Conservation (phyloP, 2,113 vertebrate genomes). For the Agapornis roseicollis region DNA sequence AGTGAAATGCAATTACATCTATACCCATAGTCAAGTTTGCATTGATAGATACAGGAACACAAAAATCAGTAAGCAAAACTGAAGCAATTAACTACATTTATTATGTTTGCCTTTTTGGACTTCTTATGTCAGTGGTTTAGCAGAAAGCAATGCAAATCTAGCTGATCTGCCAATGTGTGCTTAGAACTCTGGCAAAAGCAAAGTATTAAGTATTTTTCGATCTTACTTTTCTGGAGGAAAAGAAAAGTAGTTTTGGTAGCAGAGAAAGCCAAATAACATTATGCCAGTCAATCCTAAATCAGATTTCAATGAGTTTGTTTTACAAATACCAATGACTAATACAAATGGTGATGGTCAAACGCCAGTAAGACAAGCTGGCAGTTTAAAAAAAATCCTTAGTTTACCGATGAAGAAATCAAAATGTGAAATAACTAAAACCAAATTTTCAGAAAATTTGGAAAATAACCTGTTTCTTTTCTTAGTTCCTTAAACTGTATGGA, state of each 20-base stretch:
- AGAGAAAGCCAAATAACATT: not conserved
- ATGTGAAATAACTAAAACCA: not conserved
- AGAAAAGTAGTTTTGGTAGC: not conserved
- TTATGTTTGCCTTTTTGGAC: not conserved
- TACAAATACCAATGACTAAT: not conserved
- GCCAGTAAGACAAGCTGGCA: not conserved
- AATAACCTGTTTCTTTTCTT: not conserved
- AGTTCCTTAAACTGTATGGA: not conserved
- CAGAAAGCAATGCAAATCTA: not conserved
- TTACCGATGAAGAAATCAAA: not conserved
- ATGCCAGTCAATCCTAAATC: not conserved
- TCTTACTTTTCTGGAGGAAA: not conserved
- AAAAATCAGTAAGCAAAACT: not conserved
- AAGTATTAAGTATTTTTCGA: not conserved
- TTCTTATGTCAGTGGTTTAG: not conserved
- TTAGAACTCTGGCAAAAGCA: not conserved
- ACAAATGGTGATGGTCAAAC: not conserved
- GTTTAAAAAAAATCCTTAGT: not conserved
- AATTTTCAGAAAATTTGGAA: not conserved
- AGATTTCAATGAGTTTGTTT: not conserved
- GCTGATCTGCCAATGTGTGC: not conserved
- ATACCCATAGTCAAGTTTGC: not conserved
- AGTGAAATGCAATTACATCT: conserved; percentile 15
- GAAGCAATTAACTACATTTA: not conserved
- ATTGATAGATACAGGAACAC: not conserved